phyloP scores from a whole-genome alignment of 2,797 vertebrate species.

The Macropodus opercularis region DNA sequence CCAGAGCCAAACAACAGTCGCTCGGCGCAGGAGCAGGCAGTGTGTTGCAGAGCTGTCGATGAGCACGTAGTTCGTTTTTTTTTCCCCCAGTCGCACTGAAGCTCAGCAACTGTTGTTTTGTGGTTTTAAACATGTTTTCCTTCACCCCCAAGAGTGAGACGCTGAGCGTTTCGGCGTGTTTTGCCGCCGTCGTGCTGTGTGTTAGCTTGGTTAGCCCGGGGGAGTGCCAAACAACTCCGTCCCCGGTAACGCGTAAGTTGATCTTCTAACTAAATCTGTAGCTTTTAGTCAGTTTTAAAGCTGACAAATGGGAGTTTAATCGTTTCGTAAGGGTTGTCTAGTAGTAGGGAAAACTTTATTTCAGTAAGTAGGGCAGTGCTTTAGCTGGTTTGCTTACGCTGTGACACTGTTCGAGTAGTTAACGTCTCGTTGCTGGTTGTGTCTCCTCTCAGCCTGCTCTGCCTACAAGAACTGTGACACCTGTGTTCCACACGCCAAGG shows the following conservation, averaged over 20 bases:
- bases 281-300: accelerated
- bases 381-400: background rate
- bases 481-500: slow-evolving; percentile 81
- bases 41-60: accelerated
- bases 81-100: background rate
- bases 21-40: accelerated
- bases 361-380: too few relatives aligned
- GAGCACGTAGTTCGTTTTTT: background rate
- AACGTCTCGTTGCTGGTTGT: background rate
- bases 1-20: background rate
- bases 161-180: background rate
- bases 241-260: slow-evolving; percentile 59
- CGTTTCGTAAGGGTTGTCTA: accelerated
- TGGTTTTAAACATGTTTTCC: slow-evolving; percentile 13
- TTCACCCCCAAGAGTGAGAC: background rate
- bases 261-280: accelerated
- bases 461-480: slow-evolving; percentile 76
- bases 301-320: background rate
- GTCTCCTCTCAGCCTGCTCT: slow-evolving; percentile 76
- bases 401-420: background rate
- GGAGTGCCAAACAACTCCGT: slow-evolving; percentile 37
- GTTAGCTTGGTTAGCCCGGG: slow-evolving; percentile 52
- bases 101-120: accelerated
- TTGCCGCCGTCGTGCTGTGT: slow-evolving; percentile 23
- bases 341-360: accelerated